Conservation (phyloP, 2,797 vertebrate species). For the Paratrypauchen microcephalus region DNA sequence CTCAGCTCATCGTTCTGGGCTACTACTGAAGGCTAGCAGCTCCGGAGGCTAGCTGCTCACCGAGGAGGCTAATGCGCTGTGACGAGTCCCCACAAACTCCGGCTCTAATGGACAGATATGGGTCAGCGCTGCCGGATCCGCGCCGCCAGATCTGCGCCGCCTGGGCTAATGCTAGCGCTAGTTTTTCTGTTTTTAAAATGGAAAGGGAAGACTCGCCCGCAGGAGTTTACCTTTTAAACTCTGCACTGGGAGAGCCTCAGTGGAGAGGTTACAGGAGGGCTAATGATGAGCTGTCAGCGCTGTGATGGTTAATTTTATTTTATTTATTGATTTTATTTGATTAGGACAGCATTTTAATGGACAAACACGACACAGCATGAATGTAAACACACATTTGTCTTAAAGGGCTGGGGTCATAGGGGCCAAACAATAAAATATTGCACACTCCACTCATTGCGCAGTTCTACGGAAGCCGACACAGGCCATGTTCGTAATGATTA, state of each 20-base stretch:
- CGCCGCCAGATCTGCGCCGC: constrained; percentile 8
- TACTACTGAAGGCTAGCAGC: constrained; percentile 5
- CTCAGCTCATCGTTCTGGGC: not conserved
- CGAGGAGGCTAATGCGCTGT: constrained; percentile 41
- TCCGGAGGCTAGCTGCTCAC: constrained; percentile 14
- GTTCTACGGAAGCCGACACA: too few species aligned
- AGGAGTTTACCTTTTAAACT: not conserved
- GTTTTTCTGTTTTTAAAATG: constrained; percentile 11
- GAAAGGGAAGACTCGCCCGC: not conserved
- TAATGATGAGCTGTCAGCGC: not conserved
- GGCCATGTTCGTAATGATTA: too few species aligned
- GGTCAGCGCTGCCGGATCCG: constrained; percentile 52
- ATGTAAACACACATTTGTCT: too few species aligned
- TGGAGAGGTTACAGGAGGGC: not conserved
- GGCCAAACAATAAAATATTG: too few species aligned
- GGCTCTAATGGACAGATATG: constrained; percentile 54
- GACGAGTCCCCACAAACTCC: constrained; percentile 39
- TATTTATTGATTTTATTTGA: not conserved
- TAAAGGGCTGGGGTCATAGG: too few species aligned
- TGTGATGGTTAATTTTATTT: not conserved
- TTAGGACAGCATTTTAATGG: not conserved
- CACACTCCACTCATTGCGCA: too few species aligned
- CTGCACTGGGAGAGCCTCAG: not conserved
- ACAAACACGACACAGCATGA: too few species aligned
- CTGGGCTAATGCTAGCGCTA: not conserved